Percentiles rank a stretch among this genome's conserved stretches.
phyloP scores from a whole-genome alignment of 2,113 vertebrate species.

The Chelonoidis abingdonii region DNA sequence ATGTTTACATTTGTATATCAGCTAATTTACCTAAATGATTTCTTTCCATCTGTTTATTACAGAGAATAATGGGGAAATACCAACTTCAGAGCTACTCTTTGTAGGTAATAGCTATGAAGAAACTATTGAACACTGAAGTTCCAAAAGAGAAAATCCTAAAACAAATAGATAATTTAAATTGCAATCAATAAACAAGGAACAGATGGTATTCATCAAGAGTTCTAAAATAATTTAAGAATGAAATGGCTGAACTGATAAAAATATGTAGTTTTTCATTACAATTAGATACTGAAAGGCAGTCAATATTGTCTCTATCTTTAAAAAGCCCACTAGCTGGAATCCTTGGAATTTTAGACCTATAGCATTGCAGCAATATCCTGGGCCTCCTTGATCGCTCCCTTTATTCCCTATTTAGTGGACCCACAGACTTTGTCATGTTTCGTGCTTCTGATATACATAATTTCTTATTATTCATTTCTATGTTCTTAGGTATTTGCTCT shows the following conservation, averaged over 20 bases:
- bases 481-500: background rate
- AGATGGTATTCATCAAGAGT: background rate
- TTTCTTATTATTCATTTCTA: background rate
- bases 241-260: background rate
- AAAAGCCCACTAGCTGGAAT: background rate
- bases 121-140: background rate
- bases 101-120: background rate
- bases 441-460: background rate
- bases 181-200: background rate
- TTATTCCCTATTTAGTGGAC: accelerated
- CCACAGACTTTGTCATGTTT: background rate
- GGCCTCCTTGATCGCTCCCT: background rate
- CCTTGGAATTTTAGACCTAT: background rate
- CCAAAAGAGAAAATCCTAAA: background rate
- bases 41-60: background rate
- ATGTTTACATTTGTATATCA: background rate
- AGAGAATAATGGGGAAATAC: background rate
- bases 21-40: background rate
- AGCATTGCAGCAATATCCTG: background rate
- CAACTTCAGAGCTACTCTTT: background rate
- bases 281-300: background rate
- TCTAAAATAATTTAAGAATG: background rate
- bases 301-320: background rate
- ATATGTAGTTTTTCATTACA: background rate
- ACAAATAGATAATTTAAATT: background rate